Percentiles rank a stretch among this genome's conserved stretches.
These are phyloP conservation scores for Electrona antarctica DNA, from an alignment of 2,113 vertebrate genomes.

Conservation along the genomic window DNA sequence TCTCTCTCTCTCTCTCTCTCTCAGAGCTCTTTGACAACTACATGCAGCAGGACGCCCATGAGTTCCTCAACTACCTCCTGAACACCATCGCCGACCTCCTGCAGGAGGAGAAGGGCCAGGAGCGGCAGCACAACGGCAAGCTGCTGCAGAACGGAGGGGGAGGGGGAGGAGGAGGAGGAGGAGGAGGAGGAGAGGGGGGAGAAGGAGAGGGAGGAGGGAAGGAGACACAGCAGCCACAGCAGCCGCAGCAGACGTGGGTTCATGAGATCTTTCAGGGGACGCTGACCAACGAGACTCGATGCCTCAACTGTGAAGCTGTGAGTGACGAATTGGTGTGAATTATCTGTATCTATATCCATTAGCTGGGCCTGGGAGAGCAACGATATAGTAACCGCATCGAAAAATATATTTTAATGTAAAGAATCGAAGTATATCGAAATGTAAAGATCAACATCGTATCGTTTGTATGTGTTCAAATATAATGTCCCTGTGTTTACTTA, in stretches of 20 bases:
- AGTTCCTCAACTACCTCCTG: constrained; percentile 96
- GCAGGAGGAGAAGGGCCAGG: constrained; percentile 95
- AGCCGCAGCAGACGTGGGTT: constrained; percentile 89
- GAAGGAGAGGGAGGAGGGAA: constrained; percentile 74
- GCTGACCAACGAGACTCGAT: constrained; percentile 93
- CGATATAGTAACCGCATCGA: too few relatives aligned
- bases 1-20: neutral
- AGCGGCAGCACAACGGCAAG: constrained; percentile 96
- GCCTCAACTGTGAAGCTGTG: constrained; percentile 95
- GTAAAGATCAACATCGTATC: too few relatives aligned
- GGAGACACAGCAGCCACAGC: constrained; percentile 82
- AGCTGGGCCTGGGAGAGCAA: too few relatives aligned
- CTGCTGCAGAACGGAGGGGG: constrained; percentile 83
- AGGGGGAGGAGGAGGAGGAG: constrained; percentile 73
- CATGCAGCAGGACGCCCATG: constrained; percentile 99
- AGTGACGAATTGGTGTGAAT: constrained; percentile 65
- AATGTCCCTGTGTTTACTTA: too few relatives aligned
- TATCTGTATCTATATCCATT: too few relatives aligned
- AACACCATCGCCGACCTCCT: constrained; percentile 97
- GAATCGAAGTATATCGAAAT: too few relatives aligned
- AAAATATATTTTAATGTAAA: too few relatives aligned
- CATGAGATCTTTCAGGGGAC: constrained; percentile 96
- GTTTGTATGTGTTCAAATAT: too few relatives aligned
- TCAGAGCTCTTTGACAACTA: constrained; percentile 98
- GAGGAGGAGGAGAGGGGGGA: constrained; percentile 67